Evolutionary conservation across 2,797 vertebrate species (phyloP).

Genomic region (Caiman crocodilus): DNA sequence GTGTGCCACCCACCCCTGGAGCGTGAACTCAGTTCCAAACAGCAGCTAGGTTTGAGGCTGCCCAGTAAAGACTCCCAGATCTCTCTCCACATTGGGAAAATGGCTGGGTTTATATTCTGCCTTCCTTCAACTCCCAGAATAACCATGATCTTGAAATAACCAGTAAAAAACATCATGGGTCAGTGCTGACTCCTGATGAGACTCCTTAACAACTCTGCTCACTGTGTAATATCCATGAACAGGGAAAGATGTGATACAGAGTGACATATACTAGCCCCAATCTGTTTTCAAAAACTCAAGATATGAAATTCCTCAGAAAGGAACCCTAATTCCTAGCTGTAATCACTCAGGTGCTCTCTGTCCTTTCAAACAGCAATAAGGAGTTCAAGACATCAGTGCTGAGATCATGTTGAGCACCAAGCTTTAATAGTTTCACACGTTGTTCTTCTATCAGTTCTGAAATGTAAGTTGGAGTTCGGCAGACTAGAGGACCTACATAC

Average conservation of each 20-base stretch:
- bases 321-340: not conserved
- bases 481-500: not conserved
- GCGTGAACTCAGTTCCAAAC: no score
- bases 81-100: not conserved
- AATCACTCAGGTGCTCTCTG: not conserved
- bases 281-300: not conserved
- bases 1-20: no score
- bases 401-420: not conserved
- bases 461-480: not conserved
- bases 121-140: not conserved
- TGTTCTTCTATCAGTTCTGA: not conserved
- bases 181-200: slow-evolving; percentile 8
- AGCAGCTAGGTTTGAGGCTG: not conserved
- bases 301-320: not conserved
- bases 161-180: not conserved
- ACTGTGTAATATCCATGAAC: not conserved
- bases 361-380: not conserved
- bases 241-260: not conserved
- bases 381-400: not conserved
- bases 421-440: not conserved
- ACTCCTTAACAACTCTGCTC: not conserved
- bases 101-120: not conserved
- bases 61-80: not conserved
- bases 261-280: not conserved
- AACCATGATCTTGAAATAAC: not conserved